Evolutionary conservation across 2,888 invertebrate species (phyloP).

Genomic region (Parascotia fuliginaria): DNA sequence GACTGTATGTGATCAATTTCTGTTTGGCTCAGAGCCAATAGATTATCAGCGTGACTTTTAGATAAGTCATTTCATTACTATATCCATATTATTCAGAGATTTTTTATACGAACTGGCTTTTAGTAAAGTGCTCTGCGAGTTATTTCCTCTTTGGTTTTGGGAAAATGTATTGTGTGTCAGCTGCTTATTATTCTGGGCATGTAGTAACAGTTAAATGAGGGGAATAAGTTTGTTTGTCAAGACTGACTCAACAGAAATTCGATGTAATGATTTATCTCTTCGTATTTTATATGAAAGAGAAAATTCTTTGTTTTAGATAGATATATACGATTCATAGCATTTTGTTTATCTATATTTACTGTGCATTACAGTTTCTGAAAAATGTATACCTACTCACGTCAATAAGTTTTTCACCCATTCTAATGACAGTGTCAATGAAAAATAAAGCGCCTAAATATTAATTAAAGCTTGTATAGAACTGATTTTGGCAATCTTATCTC

Average conservation of each 20-base stretch:
- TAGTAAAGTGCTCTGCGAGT: constrained; percentile 19
- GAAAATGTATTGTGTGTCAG: constrained; percentile 18
- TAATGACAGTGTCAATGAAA: too few species aligned
- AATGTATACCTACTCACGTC: too few species aligned
- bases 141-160: constrained; percentile 15
- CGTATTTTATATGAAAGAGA: background rate
- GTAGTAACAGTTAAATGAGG: constrained; percentile 6
- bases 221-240: constrained; percentile 8
- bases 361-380: too few species aligned
- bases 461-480: too few species aligned
- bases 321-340: too few species aligned
- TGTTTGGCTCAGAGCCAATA: constrained; percentile 34
- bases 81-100: constrained; percentile 29
- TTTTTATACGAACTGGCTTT: constrained; percentile 33
- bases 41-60: constrained; percentile 33
- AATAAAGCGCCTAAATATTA: too few species aligned
- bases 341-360: too few species aligned
- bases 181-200: constrained; percentile 8
- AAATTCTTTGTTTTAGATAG: background rate
- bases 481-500: too few species aligned
- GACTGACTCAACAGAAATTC: constrained; percentile 1
- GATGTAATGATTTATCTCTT: background rate
- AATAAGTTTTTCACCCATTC: too few species aligned
- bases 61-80: constrained; percentile 32
- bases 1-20: constrained; percentile 20